Base-by-base conservation (phyloP, 2,888 invertebrate genomes). In the Yponomeuta plumbellus region DNA sequence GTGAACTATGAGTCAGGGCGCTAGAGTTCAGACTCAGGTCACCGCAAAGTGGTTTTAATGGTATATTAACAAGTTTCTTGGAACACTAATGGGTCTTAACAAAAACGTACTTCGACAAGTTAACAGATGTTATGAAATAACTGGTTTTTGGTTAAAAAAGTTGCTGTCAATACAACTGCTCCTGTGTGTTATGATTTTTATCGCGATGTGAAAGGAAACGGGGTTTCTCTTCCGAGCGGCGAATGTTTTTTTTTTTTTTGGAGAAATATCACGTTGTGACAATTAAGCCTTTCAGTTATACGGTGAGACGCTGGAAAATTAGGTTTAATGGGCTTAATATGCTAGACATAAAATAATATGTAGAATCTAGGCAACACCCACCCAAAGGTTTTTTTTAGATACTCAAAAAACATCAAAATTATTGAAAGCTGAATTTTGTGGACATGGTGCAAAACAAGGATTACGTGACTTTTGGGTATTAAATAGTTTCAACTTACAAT, bases 41-140 rank as follows among this genome's bases (percentile, higher is more conserved):
- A 52, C 44, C 44, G 13, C 44, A 52, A 52, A 52, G 44, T 52
- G 44, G 44, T 52, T 26, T 61, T 13, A 59, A 21, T 22, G 73
- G 73, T 71, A 74, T 80, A 85, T 85, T 84, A 83, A 79, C 84
- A 81, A 76, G 69, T 73, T 74, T 67, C 70, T 74, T 73, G 71
- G 69, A 71, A 72, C 70, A 52, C 40, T 63, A 63, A 63, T 63
- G 63, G 40, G 20, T 63, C 40, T 63, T 63, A 69, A 69, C 39
- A 67, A 67, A 52, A 65, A 65, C 39, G n/a, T 34, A 61, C 61
- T 56, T 22, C 56, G 26, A 26, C 23, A 61, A 39, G 21, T 63
- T 61, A 57, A 26, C 22, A 39, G 22, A 34, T 23, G 52, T 66
- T 66, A 56, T 26, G 62, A 52, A 66, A 66, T 63, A 61, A 62